These are phyloP conservation scores for Montipora cactus DNA, from an alignment of 64 coral and sea anemone genomes.

Conservation along the genomic window DNA sequence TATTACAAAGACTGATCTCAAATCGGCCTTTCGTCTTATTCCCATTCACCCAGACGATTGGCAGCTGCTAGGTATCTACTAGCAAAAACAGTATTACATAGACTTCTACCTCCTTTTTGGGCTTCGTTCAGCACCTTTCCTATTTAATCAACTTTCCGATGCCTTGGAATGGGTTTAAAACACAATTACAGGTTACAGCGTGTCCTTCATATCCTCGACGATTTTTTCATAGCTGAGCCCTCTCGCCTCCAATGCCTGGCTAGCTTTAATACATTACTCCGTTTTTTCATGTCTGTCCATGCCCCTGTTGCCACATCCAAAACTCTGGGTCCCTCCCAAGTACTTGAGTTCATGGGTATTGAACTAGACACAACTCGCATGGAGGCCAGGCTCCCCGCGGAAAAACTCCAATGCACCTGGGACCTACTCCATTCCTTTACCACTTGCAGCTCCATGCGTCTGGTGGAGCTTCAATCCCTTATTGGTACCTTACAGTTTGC, in stretches of 20 bases:
- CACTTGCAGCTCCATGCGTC: too few relatives aligned
- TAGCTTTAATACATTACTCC: neutral
- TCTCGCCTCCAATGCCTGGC: neutral
- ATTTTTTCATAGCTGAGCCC: slow-evolving; percentile 1
- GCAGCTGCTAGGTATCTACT: neutral
- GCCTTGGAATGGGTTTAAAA: slow-evolving; percentile 25
- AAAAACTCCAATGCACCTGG: neutral
- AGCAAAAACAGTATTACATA: neutral
- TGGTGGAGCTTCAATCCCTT: too few relatives aligned
- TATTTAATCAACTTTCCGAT: slow-evolving; percentile 24
- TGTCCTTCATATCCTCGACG: slow-evolving; percentile 29
- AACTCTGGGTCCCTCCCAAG: neutral
- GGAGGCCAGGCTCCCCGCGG: neutral
- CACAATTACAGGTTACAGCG: neutral
- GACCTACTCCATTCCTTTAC: too few relatives aligned
- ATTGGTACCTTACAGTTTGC: too few relatives aligned
- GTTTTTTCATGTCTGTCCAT: neutral
- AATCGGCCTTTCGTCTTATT: slow-evolving; percentile 29
- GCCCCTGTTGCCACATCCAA: neutral
- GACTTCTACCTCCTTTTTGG: slow-evolving; percentile 24
- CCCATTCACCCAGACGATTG: slow-evolving; percentile 4
- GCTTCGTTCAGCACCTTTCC: neutral
- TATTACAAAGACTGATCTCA: slow-evolving; percentile 35
- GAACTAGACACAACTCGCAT: neutral
- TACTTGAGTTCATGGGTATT: slow-evolving; percentile 31